These are phyloP conservation scores for Enteromius trimaculatus DNA, from an alignment of 2,797 vertebrate genomes.

Conservation along the genomic window DNA sequence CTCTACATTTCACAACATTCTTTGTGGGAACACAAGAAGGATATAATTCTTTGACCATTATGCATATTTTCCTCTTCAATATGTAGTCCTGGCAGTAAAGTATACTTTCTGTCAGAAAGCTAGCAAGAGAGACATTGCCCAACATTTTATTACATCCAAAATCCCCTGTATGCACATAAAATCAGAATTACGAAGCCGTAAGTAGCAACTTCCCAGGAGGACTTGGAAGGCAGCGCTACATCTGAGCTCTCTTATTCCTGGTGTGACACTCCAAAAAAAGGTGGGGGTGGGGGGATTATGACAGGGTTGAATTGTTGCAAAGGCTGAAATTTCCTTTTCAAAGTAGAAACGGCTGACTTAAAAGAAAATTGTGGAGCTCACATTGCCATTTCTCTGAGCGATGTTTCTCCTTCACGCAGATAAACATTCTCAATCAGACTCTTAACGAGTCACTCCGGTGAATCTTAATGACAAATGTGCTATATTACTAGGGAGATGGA, in stretches of 20 bases:
- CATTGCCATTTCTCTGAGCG: not conserved
- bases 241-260: constrained; percentile 31
- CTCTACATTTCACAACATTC: not conserved
- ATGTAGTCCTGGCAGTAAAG: not conserved
- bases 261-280: not conserved
- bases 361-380: not conserved
- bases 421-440: constrained; percentile 44
- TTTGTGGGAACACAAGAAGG: not conserved
- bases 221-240: constrained; percentile 8
- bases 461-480: constrained; percentile 45
- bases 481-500: constrained; percentile 34
- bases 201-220: constrained; percentile 35
- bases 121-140: not conserved
- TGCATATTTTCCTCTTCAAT: constrained; percentile 1
- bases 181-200: constrained; percentile 13
- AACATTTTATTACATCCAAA: constrained; percentile 25
- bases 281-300: not conserved
- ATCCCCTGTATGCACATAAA: constrained; percentile 9
- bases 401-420: constrained; percentile 14
- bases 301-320: constrained; percentile 22
- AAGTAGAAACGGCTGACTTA: not conserved
- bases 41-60: not conserved
- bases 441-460: constrained; percentile 52
- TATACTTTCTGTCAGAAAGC: constrained; percentile 12
- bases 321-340: constrained; percentile 14